Percentiles rank a stretch among this genome's conserved stretches.
Evolutionary conservation across 2,888 invertebrate genomes (phyloP).

Genomic region (Cantharis rufa): DNA sequence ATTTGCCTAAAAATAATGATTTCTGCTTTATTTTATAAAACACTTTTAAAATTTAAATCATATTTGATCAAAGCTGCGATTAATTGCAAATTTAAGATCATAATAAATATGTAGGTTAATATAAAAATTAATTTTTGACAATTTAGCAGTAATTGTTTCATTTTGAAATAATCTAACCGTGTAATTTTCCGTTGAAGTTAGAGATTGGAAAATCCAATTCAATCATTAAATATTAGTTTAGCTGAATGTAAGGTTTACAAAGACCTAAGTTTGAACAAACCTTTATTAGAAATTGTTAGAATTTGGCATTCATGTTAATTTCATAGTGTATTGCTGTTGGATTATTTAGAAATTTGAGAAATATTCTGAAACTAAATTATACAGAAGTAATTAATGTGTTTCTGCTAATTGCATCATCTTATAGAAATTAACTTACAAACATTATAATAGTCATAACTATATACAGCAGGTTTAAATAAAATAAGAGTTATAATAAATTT

Average conservation of each 20-base stretch:
- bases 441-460: neutral
- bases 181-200: neutral
- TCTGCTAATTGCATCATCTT: neutral
- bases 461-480: neutral
- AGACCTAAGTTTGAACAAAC: constrained; percentile 11
- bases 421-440: neutral
- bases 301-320: neutral
- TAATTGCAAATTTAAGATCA: neutral
- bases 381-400: neutral
- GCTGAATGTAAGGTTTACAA: constrained; percentile 11
- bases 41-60: neutral
- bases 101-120: too few species aligned
- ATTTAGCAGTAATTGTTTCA: neutral
- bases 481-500: neutral
- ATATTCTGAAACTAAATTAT: neutral
- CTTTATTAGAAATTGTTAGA: constrained; percentile 18
- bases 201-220: neutral
- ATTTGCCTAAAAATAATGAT: neutral
- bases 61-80: neutral
- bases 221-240: constrained; percentile 20
- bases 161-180: neutral
- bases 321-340: neutral
- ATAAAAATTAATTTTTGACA: neutral
- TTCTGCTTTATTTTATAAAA: neutral
- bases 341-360: neutral